Base-by-base conservation (phyloP, 1,140 invertebrate species). In the Zophobas morio region DNA sequence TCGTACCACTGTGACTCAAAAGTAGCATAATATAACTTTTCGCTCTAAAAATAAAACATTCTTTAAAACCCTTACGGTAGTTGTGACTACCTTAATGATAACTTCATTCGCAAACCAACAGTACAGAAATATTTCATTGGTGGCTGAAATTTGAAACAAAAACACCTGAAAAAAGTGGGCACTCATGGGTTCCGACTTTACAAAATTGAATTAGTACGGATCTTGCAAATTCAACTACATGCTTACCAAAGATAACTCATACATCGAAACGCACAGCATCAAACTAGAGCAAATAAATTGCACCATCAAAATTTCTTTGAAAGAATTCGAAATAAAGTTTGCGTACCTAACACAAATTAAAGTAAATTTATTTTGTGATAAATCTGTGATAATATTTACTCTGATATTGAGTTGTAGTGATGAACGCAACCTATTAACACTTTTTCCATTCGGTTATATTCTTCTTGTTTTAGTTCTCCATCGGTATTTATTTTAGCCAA, bases 71-170 rank as follows among this genome's bases (percentile, higher is more conserved):
- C 20, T 20, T 20, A 20, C 20, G 20, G 20, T 20, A 20, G 20
- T 20, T 20, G 20, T 20, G 20, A 20, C 20, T 42, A 40, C 60
- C 35, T 66, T 66, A 6, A 66, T 42, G 8, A 36, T 66, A 20
- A 66, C 60, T 42, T 66, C 60, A 66, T 66, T 66, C 2, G 36
- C 60, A 32, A 66, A 66, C 60, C 60, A 66, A 42, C 60, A 66
- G 20, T 66, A 66, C 37, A 66, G 8, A 6, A 66, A 66, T 32
- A 66, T 66, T 20, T 66, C 60, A 6, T 66, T 66, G 20, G 60
- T 42, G 20, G 39, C 60, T 1, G 60, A 40, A 3, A 66, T 66
- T 33, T 66, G 60, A 32, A 66, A 66, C 2, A 66, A 6, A 33
- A 66, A 42, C 6, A 66, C 60, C 42, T 66, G 60, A 33, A 66